Evolutionary conservation across 2,888 invertebrate genomes (phyloP), one percentile per base, ranked within the genome.

Genomic region (Hirtodrosophila trivittata): DNA sequence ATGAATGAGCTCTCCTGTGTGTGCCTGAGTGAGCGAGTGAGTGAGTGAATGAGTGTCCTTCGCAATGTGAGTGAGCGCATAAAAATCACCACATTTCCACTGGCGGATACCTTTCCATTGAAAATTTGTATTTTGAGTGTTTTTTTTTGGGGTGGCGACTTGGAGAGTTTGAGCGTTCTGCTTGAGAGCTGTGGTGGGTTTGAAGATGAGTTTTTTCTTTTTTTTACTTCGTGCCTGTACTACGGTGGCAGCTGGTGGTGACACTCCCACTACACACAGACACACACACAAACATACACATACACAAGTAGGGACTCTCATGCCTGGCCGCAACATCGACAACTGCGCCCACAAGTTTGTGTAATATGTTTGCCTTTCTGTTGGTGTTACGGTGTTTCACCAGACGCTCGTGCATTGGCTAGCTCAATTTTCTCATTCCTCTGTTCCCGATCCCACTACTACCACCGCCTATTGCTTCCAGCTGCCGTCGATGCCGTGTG

Each of bases 301-400:
- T 25, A 32, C 21, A 21, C 32, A 28, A 6, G 54, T 39, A 52
- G 60, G 47, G 37, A 54, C 38, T 38, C 50, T 52, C 63, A 28
- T 38, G 37, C 42, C 25, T 47, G 57, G 85, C 84, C 85, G 64
- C 86, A 87, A 85, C 74, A 71, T 71, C 88, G 87, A 87, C 88
- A 89, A 85, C 85, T 82, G 85, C 87, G 88, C 78, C 89, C 89
- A 80, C 89, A 89, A 88, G 47, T 63, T 64, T 67, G 67, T 68
- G 75, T 73, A 75, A 75, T 70, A 66, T 62, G 49, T 63, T 42
- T 66, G 66, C 47, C 37, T 47, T 50, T 9, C 56, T 70, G 33
- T 70, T 78, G 68, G 68, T 64, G 45, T 16, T 43, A 41, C 41
- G 16, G 28, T 59, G 64, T 52, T 38, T 58, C 52, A 57, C 57